Base-by-base conservation (phyloP, 2,113 vertebrate genomes). In the Dolichallabes microphthalmus region DNA sequence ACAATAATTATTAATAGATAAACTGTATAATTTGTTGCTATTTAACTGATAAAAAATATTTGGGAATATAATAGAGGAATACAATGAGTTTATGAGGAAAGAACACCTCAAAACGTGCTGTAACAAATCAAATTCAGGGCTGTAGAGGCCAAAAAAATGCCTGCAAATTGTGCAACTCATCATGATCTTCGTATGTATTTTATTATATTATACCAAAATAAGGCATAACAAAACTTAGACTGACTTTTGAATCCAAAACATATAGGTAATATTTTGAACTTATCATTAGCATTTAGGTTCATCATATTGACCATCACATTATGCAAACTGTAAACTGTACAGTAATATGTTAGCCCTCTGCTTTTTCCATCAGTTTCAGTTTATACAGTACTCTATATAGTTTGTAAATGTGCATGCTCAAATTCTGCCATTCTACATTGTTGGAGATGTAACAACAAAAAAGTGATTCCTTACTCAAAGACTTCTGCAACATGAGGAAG, bases 401-500 rank as follows among this genome's bases (percentile, higher is more conserved):
- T 2, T 25, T 6, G 75, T 17, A 77, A 77, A 32, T 32, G 4
- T 12, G 4, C 4, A 0, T 3, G 6, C 35, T 25, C 35, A 50
- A 61, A 27, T 81, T n/a, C 22, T 57, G 80, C 45, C 66, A 39
- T 52, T 9, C 27, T 32, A 45, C 55, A 30, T 32, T 50, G 32
- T 63, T 17, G 53, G 89, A 82, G 53, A 60, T 75, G 64, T 81
- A 82, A 87, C 85, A 82, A 74, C 57, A 63, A 86, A 35, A 32
- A 66, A 80, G 86, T 87, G 86, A 86, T 68, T 85, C 82, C 82
- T 86, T 76, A 76, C 81, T 68, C n/a, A 82, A 58, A 84, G 80
- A 82, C 58, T 88, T 39, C 32, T 32, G 19, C 4, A 64, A 57
- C 66, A 75, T 75, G 84, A 84, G 82, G 74, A 87, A 85, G 19